Conservation (phyloP, 1,140 invertebrate genomes). For the Apis florea region DNA sequence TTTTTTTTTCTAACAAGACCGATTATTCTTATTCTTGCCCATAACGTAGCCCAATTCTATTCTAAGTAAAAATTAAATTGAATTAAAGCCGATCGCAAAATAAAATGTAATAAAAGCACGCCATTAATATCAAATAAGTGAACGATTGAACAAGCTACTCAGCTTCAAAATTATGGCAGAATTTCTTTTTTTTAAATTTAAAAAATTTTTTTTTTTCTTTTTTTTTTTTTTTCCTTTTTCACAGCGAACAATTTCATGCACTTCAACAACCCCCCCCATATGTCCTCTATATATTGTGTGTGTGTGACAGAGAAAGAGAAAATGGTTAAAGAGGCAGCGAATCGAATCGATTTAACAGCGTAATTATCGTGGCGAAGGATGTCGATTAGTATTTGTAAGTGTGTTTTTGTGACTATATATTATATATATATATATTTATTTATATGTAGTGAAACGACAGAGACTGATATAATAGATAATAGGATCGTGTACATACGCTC, state of each 20-base stretch:
- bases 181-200: neutral
- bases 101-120: neutral
- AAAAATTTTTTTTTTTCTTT: neutral
- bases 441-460: slow-evolving; percentile 46
- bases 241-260: neutral
- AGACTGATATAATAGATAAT: slow-evolving; percentile 72
- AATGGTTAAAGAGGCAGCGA: slow-evolving; percentile 6
- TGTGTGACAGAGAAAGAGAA: neutral
- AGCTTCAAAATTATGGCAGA: neutral
- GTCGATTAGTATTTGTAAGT: slow-evolving; percentile 47
- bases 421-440: slow-evolving; percentile 13
- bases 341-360: slow-evolving; percentile 28
- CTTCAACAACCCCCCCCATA: neutral
- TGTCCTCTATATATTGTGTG: neutral
- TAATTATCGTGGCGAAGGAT: slow-evolving; percentile 27
- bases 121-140: neutral
- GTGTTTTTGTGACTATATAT: slow-evolving; percentile 15
- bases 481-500: slow-evolving; percentile 89
- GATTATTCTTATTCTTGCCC: no score
- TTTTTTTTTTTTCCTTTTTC: neutral
- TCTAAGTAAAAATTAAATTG: no score
- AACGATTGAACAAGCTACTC: neutral
- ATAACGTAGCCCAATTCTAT: no score
- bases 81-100: neutral
- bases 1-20: no score